phyloP scores from a whole-genome alignment of 1,140 invertebrate species.

The Zaprionus capensis region DNA sequence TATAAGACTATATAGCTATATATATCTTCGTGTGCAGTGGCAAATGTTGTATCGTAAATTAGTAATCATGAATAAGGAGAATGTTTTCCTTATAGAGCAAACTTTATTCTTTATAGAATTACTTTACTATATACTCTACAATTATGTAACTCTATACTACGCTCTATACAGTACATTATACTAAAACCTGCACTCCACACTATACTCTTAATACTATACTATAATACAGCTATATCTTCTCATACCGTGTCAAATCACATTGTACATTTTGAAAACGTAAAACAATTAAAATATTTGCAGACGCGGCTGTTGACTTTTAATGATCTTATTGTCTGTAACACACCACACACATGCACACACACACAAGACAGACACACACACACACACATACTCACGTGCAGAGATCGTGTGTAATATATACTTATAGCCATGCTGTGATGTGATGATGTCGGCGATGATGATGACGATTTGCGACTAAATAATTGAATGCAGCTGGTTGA shows the following conservation, averaged over 20 bases:
- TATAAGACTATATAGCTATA: not conserved
- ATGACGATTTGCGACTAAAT: conserved; percentile 78
- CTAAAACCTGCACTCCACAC: not conserved
- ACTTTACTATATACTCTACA: not conserved
- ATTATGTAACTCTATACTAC: not conserved
- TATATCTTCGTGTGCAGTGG: not conserved
- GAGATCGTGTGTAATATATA: conserved; percentile 48
- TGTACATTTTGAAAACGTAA: conserved; percentile 46
- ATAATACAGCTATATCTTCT: not conserved
- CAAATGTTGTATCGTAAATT: not conserved
- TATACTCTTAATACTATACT: not conserved
- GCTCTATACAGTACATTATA: not conserved
- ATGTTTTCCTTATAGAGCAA: not conserved
- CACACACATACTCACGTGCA: not conserved
- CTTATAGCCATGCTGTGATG: conserved; percentile 35
- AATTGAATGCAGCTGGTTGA: conserved; percentile 81
- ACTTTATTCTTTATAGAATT: not conserved
- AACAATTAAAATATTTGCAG: conserved; percentile 83
- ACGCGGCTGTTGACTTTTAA: conserved; percentile 76
- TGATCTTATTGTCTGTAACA: conserved; percentile 79
- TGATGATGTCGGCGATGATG: conserved; percentile 52
- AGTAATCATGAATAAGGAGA: not conserved
- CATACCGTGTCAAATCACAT: conserved; percentile 22
- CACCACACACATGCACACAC: conserved; percentile 5
- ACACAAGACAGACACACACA: conserved; percentile 1